Conservation (phyloP, 2,888 invertebrate genomes). For the Morpho deidamia region DNA sequence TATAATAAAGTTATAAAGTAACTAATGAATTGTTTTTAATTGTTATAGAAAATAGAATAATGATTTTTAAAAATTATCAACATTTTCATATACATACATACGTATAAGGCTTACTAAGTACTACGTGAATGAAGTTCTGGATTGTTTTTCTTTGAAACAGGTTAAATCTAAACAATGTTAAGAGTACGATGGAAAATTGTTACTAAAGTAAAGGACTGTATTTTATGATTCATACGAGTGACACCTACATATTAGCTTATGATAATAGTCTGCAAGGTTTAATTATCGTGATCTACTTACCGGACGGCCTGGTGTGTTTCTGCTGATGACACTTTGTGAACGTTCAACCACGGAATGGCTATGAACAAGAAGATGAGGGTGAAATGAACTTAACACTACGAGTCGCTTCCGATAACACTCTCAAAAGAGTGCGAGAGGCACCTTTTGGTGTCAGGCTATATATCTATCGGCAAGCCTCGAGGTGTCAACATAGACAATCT, state of each 20-base stretch:
- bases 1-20: too few species aligned
- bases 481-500: conserved; percentile 56
- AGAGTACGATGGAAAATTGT: neutral
- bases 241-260: conserved; percentile 1
- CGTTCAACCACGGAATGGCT: conserved; percentile 70
- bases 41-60: too few species aligned
- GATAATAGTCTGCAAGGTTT: conserved; percentile 21
- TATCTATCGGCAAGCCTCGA: conserved; percentile 45
- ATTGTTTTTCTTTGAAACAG: too few species aligned
- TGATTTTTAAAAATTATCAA: too few species aligned
- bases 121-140: too few species aligned
- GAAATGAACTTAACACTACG: conserved; percentile 58
- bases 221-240: conserved; percentile 1
- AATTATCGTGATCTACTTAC: conserved; percentile 44
- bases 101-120: too few species aligned
- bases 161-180: too few species aligned
- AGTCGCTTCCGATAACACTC: conserved; percentile 55
- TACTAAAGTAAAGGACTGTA: neutral
- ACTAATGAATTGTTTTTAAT: too few species aligned
- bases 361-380: conserved; percentile 53
- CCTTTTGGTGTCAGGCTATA: conserved; percentile 42
- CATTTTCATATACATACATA: too few species aligned
- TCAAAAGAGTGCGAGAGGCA: conserved; percentile 55
- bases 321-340: conserved; percentile 36
- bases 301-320: conserved; percentile 49